phyloP scores from a whole-genome alignment of 2,797 vertebrate genomes.

The Tragelaphus eurycerus region DNA sequence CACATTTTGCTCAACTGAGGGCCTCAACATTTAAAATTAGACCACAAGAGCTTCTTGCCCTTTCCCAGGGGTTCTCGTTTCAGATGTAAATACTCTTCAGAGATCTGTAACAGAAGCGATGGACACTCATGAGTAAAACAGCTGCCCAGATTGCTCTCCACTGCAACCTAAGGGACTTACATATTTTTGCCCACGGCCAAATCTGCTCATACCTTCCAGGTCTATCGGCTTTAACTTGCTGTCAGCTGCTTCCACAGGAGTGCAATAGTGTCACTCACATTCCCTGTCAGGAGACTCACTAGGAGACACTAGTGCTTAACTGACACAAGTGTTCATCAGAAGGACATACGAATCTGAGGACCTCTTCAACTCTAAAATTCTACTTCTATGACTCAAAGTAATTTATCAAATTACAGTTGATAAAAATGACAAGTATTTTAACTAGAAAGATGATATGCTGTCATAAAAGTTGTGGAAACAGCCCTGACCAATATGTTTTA shows the following conservation, averaged over 20 bases:
- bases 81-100: not conserved
- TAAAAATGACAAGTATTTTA: conserved; percentile 54
- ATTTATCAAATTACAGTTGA: conserved; percentile 57
- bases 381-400: conserved; percentile 27
- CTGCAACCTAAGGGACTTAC: not conserved
- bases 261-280: not conserved
- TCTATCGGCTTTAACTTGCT: conserved; percentile 7
- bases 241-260: not conserved
- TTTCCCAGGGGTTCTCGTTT: not conserved
- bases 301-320: not conserved
- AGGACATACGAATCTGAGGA: not conserved
- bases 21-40: not conserved
- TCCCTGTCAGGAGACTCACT: not conserved
- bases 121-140: not conserved
- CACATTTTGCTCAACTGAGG: not conserved
- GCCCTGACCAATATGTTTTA: not conserved
- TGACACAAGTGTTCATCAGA: not conserved
- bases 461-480: conserved; percentile 51
- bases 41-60: not conserved
- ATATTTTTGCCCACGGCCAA: conserved; percentile 33
- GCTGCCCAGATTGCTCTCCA: not conserved
- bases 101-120: not conserved
- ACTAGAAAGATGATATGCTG: conserved; percentile 17
- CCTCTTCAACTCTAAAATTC: conserved; percentile 14
- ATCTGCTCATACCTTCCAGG: conserved; percentile 40